Evolutionary conservation across 2,888 invertebrate genomes (phyloP), one percentile per base, ranked within the genome.

Genomic region (Stomorhina lunata): DNA sequence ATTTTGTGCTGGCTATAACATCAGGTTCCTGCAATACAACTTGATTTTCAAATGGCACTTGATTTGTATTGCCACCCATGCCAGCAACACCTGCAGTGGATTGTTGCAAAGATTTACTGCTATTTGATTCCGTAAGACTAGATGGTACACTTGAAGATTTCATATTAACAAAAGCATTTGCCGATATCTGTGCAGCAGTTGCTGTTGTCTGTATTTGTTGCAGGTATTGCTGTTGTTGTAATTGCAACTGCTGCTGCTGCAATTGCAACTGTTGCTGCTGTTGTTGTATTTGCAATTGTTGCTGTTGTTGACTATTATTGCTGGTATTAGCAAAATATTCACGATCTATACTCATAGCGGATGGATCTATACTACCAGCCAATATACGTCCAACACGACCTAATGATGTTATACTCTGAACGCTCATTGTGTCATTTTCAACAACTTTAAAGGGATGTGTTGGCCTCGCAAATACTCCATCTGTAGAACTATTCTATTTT

Each of bases 1-100:
- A 92, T 89, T 97, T 98, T 84, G 97, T 96, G 92, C 97, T 98
- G 78, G 97, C 96, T 86, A 98, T 97, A 87, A 98, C 96, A 92
- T 98, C 98, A 2, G 98, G 98, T 91, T 97, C 97, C 84, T 91
- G 91, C 22, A 91, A 84, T 55, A 90, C 88, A 25, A 91, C 87
- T 71, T 86, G 86, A 75, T 81, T 87, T 63, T 83, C 81, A 20
- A 81, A 78, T 63, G 76, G 66, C 29, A 78, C 80, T 45, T 80
- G 68, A 59, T 72, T 84, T 12, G 77, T 25, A 55, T 25, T 65
- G n/a, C n/a, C 27, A 45, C 63, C 15, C 32, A 59, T 50, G 66
- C 15, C 34, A 72, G 55, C 32, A 15, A 59, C 17, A 22, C 78
- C 78, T 40, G 81, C 63, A 77, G 77, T 79, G 25, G 80, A 29